Conservation (phyloP, 2,888 invertebrate genomes). For the Drosophila prostipennis region DNA sequence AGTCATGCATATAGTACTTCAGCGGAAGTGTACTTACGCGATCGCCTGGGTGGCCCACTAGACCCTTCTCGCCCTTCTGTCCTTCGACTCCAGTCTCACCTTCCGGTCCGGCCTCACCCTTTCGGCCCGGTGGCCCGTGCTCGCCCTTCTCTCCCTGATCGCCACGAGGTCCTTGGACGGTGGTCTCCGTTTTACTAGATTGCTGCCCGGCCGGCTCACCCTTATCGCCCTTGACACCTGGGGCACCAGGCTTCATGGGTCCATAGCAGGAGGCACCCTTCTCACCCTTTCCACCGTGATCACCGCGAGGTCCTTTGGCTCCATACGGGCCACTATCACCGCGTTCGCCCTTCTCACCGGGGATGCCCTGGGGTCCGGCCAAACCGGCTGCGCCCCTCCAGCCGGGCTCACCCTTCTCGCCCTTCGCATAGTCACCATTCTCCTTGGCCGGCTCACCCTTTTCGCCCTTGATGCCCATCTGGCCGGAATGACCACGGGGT, state of each 20-base stretch:
- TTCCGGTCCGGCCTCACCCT: conserved; percentile 88
- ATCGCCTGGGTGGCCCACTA: conserved; percentile 92
- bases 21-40: conserved; percentile 85
- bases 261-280: conserved; percentile 87
- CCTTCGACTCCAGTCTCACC: conserved; percentile 85
- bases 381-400: conserved; percentile 81
- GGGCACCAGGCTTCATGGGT: conserved; percentile 84
- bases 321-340: conserved; percentile 83
- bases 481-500: conserved; percentile 89
- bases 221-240: conserved; percentile 88
- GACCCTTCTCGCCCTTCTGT: conserved; percentile 94
- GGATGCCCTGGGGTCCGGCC: conserved; percentile 80
- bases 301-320: conserved; percentile 90
- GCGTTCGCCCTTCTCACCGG: conserved; percentile 92
- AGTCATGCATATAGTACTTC: too few relatives aligned
- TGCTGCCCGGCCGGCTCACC: conserved; percentile 82
- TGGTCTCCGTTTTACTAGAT: neutral
- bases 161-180: conserved; percentile 84
- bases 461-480: conserved; percentile 86
- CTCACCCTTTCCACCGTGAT: conserved; percentile 88
- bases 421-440: conserved; percentile 87
- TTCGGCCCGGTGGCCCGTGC: conserved; percentile 88
- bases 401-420: conserved; percentile 93
- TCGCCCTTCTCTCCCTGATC: conserved; percentile 87
- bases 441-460: conserved; percentile 91